These are phyloP conservation scores for Asobara japonica DNA, from an alignment of 1,140 invertebrate species.

Conservation along the genomic window DNA sequence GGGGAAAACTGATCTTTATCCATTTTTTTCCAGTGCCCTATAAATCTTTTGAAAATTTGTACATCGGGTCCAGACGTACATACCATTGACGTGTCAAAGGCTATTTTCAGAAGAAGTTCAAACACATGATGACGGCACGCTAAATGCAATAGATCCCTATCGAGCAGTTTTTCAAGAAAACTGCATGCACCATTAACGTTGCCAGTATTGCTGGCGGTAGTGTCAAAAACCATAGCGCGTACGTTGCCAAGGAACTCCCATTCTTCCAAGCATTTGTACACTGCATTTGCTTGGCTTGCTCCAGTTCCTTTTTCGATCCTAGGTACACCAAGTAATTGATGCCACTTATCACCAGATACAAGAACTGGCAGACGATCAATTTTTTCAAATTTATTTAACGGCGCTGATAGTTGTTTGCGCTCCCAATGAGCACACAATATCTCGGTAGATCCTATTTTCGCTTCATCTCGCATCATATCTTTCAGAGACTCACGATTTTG, in stretches of 20 bases:
- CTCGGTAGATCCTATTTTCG: neutral
- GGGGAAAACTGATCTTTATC: neutral
- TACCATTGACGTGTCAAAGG: slow-evolving; percentile 27
- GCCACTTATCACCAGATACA: slow-evolving; percentile 24
- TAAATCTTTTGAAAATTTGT: neutral
- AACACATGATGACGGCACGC: slow-evolving; percentile 28
- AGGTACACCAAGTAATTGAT: slow-evolving; percentile 20
- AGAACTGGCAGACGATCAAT: slow-evolving; percentile 24
- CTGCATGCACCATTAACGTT: slow-evolving; percentile 28
- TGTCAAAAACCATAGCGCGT: slow-evolving; percentile 28
- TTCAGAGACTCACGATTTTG: neutral
- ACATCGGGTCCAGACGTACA: neutral
- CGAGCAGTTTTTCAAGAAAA: slow-evolving; percentile 31
- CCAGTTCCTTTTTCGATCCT: slow-evolving; percentile 24
- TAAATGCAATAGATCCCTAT: slow-evolving; percentile 22
- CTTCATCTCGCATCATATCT: neutral
- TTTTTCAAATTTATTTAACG: slow-evolving; percentile 16
- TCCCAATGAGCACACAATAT: slow-evolving; percentile 27
- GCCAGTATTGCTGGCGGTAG: slow-evolving; percentile 37
- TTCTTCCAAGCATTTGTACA: slow-evolving; percentile 19
- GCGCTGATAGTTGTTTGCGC: slow-evolving; percentile 17
- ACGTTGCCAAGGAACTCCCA: slow-evolving; percentile 23
- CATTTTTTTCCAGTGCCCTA: neutral
- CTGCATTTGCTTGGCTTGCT: slow-evolving; percentile 17
- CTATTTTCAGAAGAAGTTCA: slow-evolving; percentile 41